Base-by-base conservation (phyloP, 2,797 vertebrate species). In the Cryptoprocta ferox region DNA sequence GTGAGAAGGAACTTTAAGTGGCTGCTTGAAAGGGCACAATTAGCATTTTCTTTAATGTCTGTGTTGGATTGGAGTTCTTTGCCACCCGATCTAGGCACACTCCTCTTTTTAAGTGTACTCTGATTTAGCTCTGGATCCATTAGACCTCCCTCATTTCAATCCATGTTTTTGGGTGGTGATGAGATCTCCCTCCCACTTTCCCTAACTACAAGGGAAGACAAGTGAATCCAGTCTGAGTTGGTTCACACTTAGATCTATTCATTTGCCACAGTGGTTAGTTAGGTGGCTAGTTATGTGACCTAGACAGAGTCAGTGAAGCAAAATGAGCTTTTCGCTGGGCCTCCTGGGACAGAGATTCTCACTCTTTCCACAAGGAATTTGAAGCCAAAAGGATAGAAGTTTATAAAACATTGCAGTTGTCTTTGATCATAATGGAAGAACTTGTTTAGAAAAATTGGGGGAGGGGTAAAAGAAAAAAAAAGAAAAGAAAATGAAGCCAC, bases 301-400 rank as follows among this genome's bases (percentile, higher is more conserved):
- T 70, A 30, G 79, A 78, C 66, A 84, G 65, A 70, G 61, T 0
- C 48, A 66, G 1, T 3, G 50, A 89, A 65, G 8, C 7, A 24
- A 18, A 35, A 5, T 35, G 79, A 16, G 11, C 18, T 53, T 82
- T 73, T 61, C 24, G 19, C 3, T 68, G n/a, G 28, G 18, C 21
- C 26, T 82, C 50, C 9, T 35, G 78, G 26, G 8, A 35, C 75
- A 82, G 28, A 83, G 19, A 68, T 61, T 65, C 63, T 90, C 28
- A 15, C 1, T 86, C 14, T 95, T 76, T 66, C 45, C 75, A 18
- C 8, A 66, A 91, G 65, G 53, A 76, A 95, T 84, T 80, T 68
- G 63, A 80, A 96, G 83, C 75, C 3, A 4, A 45, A n/a, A 45
- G 28, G 10, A 63, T 59, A 4, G 73, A 37, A 65, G 8, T 65